phyloP scores from a whole-genome alignment of 2,888 invertebrate genomes.

The Endomychus coccineus region DNA sequence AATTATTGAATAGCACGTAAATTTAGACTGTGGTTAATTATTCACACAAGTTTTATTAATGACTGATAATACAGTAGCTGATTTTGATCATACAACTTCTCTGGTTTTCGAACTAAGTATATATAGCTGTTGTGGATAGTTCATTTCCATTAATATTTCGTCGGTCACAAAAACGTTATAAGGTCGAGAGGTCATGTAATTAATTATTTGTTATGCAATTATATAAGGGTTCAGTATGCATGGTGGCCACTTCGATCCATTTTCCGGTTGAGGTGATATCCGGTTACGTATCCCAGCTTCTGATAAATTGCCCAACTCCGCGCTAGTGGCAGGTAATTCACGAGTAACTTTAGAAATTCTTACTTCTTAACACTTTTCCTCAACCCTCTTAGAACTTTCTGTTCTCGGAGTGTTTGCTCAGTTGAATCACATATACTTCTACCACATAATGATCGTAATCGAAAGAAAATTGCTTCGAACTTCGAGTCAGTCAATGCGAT shows the following conservation, averaged over 20 bases:
- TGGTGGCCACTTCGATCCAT: constrained; percentile 34
- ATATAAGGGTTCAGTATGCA: constrained; percentile 29
- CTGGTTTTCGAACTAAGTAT: too few species aligned
- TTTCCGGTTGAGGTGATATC: constrained; percentile 38
- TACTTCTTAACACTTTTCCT: constrained; percentile 40
- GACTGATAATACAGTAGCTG: too few species aligned
- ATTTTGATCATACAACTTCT: too few species aligned
- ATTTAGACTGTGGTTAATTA: too few species aligned
- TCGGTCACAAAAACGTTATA: too few species aligned
- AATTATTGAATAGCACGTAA: too few species aligned
- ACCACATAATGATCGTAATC: constrained; percentile 39
- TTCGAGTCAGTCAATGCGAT: constrained; percentile 35
- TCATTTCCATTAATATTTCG: too few species aligned
- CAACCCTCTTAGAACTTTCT: constrained; percentile 21
- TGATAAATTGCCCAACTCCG: constrained; percentile 37
- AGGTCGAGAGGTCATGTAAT: too few species aligned
- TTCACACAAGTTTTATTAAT: too few species aligned
- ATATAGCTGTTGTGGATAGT: too few species aligned
- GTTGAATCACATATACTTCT: constrained; percentile 32
- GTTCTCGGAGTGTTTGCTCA: constrained; percentile 35
- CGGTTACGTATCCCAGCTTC: constrained; percentile 15
- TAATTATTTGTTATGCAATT: constrained; percentile 4
- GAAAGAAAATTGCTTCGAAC: constrained; percentile 39
- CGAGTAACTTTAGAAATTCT: constrained; percentile 31
- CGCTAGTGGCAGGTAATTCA: constrained; percentile 56